Conservation (phyloP, 2,797 vertebrate species). For the Epinephelus malabaricus region DNA sequence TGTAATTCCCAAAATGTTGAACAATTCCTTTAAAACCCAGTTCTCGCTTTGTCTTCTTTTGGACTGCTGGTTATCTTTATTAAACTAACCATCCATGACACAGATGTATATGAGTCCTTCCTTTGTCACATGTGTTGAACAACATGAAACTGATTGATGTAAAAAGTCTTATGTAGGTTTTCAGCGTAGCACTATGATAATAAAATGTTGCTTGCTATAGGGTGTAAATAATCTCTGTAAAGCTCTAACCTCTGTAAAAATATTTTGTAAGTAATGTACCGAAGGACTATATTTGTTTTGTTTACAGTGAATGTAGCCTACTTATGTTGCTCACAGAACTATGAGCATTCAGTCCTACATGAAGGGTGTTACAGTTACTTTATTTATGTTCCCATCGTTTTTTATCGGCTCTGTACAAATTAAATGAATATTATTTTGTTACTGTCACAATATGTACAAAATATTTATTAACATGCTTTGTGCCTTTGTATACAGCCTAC, state of each 20-base stretch:
- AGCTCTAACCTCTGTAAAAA: slow-evolving; percentile 45
- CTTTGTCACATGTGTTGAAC: neutral
- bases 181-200: slow-evolving; percentile 14
- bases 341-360: slow-evolving; percentile 37
- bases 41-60: slow-evolving; percentile 7
- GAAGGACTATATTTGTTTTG: slow-evolving; percentile 72
- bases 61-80: neutral
- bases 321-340: slow-evolving; percentile 47
- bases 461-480: slow-evolving; percentile 79
- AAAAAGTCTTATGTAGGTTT: slow-evolving; percentile 24
- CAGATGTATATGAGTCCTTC: neutral
- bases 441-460: slow-evolving; percentile 61
- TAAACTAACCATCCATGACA: neutral
- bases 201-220: slow-evolving; percentile 40
- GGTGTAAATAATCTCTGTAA: slow-evolving; percentile 64
- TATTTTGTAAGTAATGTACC: slow-evolving; percentile 73
- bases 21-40: slow-evolving; percentile 2
- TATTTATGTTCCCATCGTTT: slow-evolving; percentile 65
- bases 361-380: slow-evolving; percentile 42
- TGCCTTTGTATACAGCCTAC: slow-evolving; percentile 67
- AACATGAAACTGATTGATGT: neutral
- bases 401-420: slow-evolving; percentile 69
- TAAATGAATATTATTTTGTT: slow-evolving; percentile 70
- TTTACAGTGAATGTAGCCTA: slow-evolving; percentile 70
- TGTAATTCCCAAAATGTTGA: neutral